phyloP scores from a whole-genome alignment of 2,113 vertebrate species.

The Neopipo cinnamomea region DNA sequence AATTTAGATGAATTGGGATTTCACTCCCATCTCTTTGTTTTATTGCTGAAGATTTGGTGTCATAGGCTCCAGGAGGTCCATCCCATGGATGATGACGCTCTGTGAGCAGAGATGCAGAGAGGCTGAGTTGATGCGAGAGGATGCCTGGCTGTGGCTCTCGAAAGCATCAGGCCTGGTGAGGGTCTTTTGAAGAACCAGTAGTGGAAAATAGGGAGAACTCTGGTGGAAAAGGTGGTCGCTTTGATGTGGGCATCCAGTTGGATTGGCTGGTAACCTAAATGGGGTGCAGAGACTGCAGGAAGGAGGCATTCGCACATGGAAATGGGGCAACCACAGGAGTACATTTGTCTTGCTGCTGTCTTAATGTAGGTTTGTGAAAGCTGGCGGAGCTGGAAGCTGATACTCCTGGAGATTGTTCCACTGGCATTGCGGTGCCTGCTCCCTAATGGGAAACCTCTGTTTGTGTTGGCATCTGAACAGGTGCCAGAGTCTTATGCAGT shows the following conservation, averaged over 20 bases:
- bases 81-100: background rate
- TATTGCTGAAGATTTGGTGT: background rate
- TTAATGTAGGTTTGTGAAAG: background rate
- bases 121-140: background rate
- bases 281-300: background rate
- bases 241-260: background rate
- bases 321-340: background rate
- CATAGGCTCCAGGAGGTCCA: background rate
- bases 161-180: background rate
- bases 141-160: fast-evolving
- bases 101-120: background rate
- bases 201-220: background rate
- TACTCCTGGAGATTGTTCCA: fast-evolving
- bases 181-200: background rate
- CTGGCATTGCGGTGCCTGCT: background rate
- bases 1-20: background rate
- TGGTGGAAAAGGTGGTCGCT: fast-evolving
- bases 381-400: background rate
- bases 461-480: background rate
- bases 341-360: background rate
- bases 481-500: fast-evolving
- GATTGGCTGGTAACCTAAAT: fast-evolving
- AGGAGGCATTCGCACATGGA: background rate
- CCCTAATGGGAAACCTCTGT: background rate
- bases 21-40: background rate